A percentile compares a stretch with the other conserved stretches of the same genome.
These are phyloP conservation scores for Pteronotus mesoamericanus DNA, from an alignment of 2,797 vertebrate genomes.

Conservation along the genomic window DNA sequence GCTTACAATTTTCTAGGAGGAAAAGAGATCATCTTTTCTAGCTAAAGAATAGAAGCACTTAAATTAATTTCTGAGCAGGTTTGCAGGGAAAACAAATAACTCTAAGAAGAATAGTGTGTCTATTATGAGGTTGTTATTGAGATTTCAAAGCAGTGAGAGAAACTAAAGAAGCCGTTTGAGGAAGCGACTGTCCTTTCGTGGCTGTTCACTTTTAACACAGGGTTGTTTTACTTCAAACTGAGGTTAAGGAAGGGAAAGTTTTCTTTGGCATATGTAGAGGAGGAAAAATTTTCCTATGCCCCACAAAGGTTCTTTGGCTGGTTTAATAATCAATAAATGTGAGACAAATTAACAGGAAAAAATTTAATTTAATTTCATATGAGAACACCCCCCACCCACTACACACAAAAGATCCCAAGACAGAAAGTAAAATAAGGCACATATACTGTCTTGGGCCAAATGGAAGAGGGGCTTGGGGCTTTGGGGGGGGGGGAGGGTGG, in stretches of 20 bases:
- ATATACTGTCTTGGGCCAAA: background rate
- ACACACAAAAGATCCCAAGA: background rate
- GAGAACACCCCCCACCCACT: background rate
- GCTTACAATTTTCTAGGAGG: constrained; percentile 12
- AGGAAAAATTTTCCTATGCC: background rate
- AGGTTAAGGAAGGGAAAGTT: background rate
- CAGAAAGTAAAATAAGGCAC: background rate
- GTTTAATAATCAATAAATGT: background rate
- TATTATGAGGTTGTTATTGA: constrained; percentile 7
- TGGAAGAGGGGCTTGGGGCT: background rate
- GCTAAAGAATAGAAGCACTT: constrained; percentile 46
- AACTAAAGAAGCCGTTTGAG: background rate
- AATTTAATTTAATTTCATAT: background rate
- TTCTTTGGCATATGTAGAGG: background rate
- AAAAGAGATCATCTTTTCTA: constrained; percentile 55
- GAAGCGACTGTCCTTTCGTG: background rate
- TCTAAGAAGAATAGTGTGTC: constrained; percentile 6
- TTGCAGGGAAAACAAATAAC: constrained; percentile 12
- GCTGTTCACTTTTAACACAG: background rate
- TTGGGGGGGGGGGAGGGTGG: background rate
- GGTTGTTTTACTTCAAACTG: background rate
- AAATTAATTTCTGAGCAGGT: background rate
- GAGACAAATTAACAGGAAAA: background rate
- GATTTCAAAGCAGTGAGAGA: constrained; percentile 25
- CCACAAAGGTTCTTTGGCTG: background rate